Base-by-base conservation (phyloP, 2,797 vertebrate species). In the Thunnus albacares region DNA sequence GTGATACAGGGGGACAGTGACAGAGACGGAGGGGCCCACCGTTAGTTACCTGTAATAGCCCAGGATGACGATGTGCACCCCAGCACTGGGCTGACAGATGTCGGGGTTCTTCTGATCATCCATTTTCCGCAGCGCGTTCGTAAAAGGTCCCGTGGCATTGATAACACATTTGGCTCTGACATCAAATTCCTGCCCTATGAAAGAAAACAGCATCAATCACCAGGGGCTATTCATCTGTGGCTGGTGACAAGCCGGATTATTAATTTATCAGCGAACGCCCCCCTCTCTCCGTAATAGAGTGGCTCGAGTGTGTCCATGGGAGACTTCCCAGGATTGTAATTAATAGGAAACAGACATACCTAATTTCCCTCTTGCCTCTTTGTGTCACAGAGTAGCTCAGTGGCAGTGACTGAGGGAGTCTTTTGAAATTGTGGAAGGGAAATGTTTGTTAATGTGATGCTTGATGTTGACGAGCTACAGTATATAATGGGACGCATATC, bases 111-210 rank as follows among this genome's bases (percentile, higher is more conserved):
- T 82, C 93, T 96, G 90, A 93, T 98, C 95, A 93, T 99, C 98
- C 98, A 99, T 99, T 96, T 97, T 97, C 93, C 96, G 94, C 91
- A 96, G 92, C 0, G 94, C 93, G 94, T 99, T 98, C 77, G 97
- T 98, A 96, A 99, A 99, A 86, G 98, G 98, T 91, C 98, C 98
- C 3, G 97, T 99, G 77, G 98, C 98, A 86, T 99, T 99, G 96
- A 99, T 98, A 94, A 99, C 98, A 91, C 98, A 99, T 94, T 98
- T 99, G 95, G 98, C 98, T 96, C 94, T 96, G 93, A 99, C 96
- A 92, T 99, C 97, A 95, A 99, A 99, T 92, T 98, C 97, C 92
- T 97, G 94, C 91, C 98, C 98, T 99, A 97, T 88, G 95, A 96
- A 96, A 96, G 96, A 96, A 97, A 97, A 96, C 96, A 96, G 96